Base-by-base conservation (phyloP, 2,113 vertebrate genomes). In the Eonycteris spelaea region DNA sequence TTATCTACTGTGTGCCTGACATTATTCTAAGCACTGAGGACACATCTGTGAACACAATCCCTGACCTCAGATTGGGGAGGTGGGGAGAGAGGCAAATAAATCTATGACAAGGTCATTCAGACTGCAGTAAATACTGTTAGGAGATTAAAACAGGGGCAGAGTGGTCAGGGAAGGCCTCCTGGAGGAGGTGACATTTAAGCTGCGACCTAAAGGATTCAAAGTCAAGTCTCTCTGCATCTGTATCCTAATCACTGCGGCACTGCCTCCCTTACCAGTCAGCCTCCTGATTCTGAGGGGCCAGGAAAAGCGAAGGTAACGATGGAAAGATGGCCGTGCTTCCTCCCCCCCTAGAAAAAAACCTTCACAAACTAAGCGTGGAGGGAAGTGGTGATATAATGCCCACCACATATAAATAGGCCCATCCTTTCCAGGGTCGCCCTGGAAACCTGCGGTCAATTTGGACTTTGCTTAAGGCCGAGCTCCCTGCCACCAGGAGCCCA, bases 391-490 rank as follows among this genome's bases (percentile, higher is more conserved):
- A 75, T 51, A 74, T 55, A 43, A 79, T 40, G 48, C 65, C 95
- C 45, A 71, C 97, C 95, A 94, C 96, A 96, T 93, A 93, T 94
- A 97, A 98, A 97, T 74, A 97, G 91, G 74, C 82, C 91, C 1
- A 2, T 95, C 94, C 48, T 2, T 77, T 80, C 95, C 38, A 2
- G 89, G 67, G 91, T 95, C 63, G 0, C 89, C 91, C 96, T 96
- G 97, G 96, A 97, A 97, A 97, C 57, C 89, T 96, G 96, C 86
- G 97, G 97, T 97, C 96, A 96, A 73, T 26, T 53, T 95, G 94
- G 96, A 91, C 96, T 97, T 96, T 96, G 95, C 96, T 96, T 89
- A 90, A 95, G 92, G 95, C 95, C 1, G 12, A 94, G 55, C 85
- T 97, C 94, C 90, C 61, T 28, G 95, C 97, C 97, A 94, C 96